Base-by-base conservation (phyloP, 2,113 vertebrate species). In the Rhodinocichla rosea region DNA sequence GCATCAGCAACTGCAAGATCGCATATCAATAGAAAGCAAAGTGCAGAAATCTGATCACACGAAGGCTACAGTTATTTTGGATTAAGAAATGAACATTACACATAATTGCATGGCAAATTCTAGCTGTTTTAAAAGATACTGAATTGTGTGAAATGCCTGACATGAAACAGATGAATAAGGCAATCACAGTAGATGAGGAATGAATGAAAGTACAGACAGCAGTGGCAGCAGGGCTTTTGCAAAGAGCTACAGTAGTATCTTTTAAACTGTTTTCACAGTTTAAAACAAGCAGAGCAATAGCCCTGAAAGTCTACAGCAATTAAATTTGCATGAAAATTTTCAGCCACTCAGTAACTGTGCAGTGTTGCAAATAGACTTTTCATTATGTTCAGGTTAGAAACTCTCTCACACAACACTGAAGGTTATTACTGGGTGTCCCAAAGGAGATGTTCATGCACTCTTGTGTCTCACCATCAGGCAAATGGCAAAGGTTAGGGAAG, bases 401-500 rank as follows among this genome's bases (percentile, higher is more conserved):
- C 6, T 22, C 23, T 57, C 21, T 23, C 70, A 60, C 7, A 18
- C 17, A 52, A 22, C 8, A 24, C 37, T 64, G 18, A 33, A 35
- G 20, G 18, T 49, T 73, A 27, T 45, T 73, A 27, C 11, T 40
- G 13, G 3, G 7, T 57, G 23, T 10, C 39, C 42, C 47, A 62
- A 9, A 50, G 30, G 21, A 80, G 23, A 39, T 35, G 7, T 7
- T 9, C 6, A 23, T 27, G 18, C 28, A 53, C 7, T 3, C 12
- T 5, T 6, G 0, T 49, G 24, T 52, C 28, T 81, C 64, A 39
- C 3, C 1, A 1, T 11, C n/a, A 65, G n/a, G 21, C 20, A n/a
- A 64, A 40, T 4, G 10, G 7, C 62, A 84, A 89, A 68, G 45
- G 28, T 24, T 21, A 26, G 32, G 42, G 21, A 57, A 45, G 13